These are phyloP conservation scores for Ceraclea dissimilis DNA, from an alignment of 2,888 invertebrate species.

Conservation along the genomic window DNA sequence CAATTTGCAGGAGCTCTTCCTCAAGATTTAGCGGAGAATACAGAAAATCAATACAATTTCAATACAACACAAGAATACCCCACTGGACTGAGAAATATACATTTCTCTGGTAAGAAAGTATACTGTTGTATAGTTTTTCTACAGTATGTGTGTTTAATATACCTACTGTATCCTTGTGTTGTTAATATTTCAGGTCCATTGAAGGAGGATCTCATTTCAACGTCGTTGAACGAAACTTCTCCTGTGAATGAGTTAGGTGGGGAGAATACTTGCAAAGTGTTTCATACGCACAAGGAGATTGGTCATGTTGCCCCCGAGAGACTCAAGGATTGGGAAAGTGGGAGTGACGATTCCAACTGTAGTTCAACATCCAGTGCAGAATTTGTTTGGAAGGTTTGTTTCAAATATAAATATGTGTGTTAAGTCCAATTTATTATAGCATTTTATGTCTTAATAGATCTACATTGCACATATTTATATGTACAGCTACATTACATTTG, in stretches of 20 bases:
- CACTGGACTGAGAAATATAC: slow-evolving; percentile 18
- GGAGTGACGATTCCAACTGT: slow-evolving; percentile 51
- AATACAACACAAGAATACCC: not conserved
- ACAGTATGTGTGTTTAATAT: too few species aligned
- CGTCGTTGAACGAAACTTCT: slow-evolving; percentile 14
- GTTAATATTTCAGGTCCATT: slow-evolving; percentile 11
- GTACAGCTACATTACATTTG: not conserved
- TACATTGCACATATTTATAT: not conserved
- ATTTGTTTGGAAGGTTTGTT: slow-evolving; percentile 68
- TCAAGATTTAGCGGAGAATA: slow-evolving; percentile 2
- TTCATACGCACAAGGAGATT: slow-evolving; percentile 30
- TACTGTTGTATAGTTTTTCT: too few species aligned
- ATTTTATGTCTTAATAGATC: not conserved
- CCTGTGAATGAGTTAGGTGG: slow-evolving; percentile 3
- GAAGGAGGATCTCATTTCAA: slow-evolving; percentile 17
- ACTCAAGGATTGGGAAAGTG: slow-evolving; percentile 63
- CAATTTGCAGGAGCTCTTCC: slow-evolving; percentile 8
- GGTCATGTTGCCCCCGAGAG: slow-evolving; percentile 38
- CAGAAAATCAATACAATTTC: not conserved
- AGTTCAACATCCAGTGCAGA: slow-evolving; percentile 69
- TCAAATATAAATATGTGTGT: not conserved
- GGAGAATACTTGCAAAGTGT: slow-evolving; percentile 29
- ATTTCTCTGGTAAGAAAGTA: slow-evolving; percentile 20
- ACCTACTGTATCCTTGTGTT: too few species aligned
- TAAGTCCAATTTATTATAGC: slow-evolving; percentile 11